A percentile compares a stretch with the other conserved stretches of the same genome.
Conservation (phyloP, 1,140 invertebrate genomes). For the Drosophila gunungcola region DNA sequence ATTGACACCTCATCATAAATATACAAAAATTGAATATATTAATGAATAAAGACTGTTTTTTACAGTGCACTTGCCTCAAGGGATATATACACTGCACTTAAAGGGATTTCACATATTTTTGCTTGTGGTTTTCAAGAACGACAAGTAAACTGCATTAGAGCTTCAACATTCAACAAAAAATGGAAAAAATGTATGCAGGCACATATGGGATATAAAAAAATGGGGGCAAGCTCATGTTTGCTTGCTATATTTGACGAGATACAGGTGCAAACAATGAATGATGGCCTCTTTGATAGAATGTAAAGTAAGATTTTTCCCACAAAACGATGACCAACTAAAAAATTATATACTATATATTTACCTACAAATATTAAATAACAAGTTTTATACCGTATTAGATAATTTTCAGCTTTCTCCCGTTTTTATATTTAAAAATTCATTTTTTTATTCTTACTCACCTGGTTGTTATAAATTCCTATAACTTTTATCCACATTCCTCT, state of each 20-base stretch:
- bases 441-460: neutral
- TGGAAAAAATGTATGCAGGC: neutral
- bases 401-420: no score
- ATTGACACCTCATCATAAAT: no score
- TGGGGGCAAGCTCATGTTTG: neutral
- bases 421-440: neutral
- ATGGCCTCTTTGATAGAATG: neutral
- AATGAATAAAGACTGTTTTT: neutral
- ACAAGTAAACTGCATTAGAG: conserved; percentile 53
- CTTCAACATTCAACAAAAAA: neutral
- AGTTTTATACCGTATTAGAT: no score
- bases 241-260: neutral
- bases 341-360: no score
- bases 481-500: neutral
- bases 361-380: no score
- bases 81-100: conserved; percentile 28
- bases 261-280: neutral
- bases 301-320: no score
- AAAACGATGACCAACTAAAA: no score
- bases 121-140: conserved; percentile 18
- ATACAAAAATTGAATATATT: no score
- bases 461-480: neutral
- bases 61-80: conserved; percentile 9
- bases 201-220: conserved; percentile 10
- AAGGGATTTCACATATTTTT: conserved; percentile 30